phyloP scores from a whole-genome alignment of 2,113 vertebrate genomes.

The Chloropsis cyanopogon region DNA sequence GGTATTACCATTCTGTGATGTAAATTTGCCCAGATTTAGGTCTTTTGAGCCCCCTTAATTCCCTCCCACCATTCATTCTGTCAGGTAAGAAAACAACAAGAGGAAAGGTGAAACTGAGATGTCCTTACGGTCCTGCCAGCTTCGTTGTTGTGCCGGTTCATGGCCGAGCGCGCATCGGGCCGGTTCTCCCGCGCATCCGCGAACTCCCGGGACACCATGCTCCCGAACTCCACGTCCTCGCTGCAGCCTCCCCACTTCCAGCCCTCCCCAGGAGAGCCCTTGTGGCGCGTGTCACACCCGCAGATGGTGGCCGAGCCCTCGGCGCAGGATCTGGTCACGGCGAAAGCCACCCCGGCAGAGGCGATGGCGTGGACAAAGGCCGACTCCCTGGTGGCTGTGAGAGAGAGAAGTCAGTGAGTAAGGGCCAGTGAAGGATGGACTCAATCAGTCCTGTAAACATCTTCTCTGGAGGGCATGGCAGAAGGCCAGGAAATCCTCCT shows the following conservation, averaged over 20 bases:
- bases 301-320: slow-evolving; percentile 92
- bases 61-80: background rate
- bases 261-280: slow-evolving; percentile 88
- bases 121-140: slow-evolving; percentile 88
- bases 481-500: background rate
- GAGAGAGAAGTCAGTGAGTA: background rate
- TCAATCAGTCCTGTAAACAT: background rate
- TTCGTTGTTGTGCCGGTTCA: slow-evolving; percentile 98
- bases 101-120: background rate
- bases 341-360: slow-evolving; percentile 91
- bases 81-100: background rate
- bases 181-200: slow-evolving; percentile 94
- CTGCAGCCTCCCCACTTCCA: slow-evolving; percentile 99
- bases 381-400: slow-evolving; percentile 90
- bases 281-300: slow-evolving; percentile 90
- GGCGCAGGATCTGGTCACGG: slow-evolving; percentile 90
- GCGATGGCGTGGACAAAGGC: slow-evolving; percentile 97
- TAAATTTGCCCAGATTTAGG: background rate
- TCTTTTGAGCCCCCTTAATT: background rate
- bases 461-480: background rate
- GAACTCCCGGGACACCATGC: slow-evolving; percentile 96
- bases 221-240: slow-evolving; percentile 93
- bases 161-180: slow-evolving; percentile 92
- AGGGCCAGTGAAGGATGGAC: background rate
- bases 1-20: rapidly evolving